These are phyloP conservation scores for Tenebrio molitor DNA, from an alignment of 1,140 invertebrate genomes.

Conservation along the genomic window DNA sequence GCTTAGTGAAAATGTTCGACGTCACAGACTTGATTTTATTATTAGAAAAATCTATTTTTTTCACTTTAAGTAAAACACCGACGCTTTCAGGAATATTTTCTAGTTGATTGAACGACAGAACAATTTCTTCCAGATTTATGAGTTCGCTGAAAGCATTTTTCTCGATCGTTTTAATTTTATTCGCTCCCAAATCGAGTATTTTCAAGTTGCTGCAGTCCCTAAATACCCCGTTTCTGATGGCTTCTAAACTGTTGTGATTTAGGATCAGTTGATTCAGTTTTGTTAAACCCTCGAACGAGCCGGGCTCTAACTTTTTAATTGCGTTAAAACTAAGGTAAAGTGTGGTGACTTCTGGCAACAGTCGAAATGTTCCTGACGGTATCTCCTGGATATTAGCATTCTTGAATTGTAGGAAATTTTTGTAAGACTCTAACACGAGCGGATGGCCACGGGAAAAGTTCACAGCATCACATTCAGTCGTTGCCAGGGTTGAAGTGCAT, in stretches of 20 bases:
- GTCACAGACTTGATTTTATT: conserved; percentile 75
- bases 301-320: conserved; percentile 37
- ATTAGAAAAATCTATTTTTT: conserved; percentile 76
- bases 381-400: conserved; percentile 11
- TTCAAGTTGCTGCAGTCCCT: conserved; percentile 73
- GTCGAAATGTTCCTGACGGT: conserved; percentile 21
- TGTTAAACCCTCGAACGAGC: conserved; percentile 45
- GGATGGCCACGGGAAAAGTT: conserved; percentile 16
- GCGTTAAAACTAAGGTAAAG: conserved; percentile 44
- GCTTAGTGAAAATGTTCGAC: conserved; percentile 75
- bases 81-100: conserved; percentile 34
- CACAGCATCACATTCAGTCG: conserved; percentile 27
- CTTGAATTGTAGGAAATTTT: conserved; percentile 29
- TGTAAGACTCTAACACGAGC: conserved; percentile 1
- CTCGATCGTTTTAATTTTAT: conserved; percentile 73
- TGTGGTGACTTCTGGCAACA: conserved; percentile 33
- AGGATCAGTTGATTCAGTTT: conserved; percentile 78
- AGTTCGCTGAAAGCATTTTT: conserved; percentile 76
- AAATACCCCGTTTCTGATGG: conserved; percentile 75
- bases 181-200: conserved; percentile 77
- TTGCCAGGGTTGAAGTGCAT: conserved; percentile 29
- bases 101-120: conserved; percentile 37
- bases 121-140: conserved; percentile 69
- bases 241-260: conserved; percentile 74
- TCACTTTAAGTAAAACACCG: conserved; percentile 62